Evolutionary conservation across 1,140 invertebrate genomes (phyloP).

Genomic region (Philaenus spumarius): DNA sequence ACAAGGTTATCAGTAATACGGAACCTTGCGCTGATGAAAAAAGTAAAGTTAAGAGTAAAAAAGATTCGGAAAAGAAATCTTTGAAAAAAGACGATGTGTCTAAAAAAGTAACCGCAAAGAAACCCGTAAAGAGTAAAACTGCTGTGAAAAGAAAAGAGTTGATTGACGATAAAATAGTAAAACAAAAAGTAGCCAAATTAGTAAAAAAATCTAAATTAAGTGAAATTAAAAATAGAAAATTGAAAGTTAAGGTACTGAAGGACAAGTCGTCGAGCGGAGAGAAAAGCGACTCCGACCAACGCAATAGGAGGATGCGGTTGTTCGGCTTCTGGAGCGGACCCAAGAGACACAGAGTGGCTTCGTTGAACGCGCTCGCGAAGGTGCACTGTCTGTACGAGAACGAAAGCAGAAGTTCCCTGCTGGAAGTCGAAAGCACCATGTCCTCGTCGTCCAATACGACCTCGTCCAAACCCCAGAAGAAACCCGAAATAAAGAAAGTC

Average conservation of each 20-base stretch:
- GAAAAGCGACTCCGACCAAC: slow-evolving; percentile 37
- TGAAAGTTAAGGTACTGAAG: slow-evolving; percentile 4
- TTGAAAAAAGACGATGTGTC: slow-evolving; percentile 3
- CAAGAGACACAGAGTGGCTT: slow-evolving; percentile 76
- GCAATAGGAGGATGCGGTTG: slow-evolving; percentile 44
- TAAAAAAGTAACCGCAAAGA: neutral
- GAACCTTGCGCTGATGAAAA: neutral
- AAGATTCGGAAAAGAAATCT: slow-evolving; percentile 14
- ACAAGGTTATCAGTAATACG: slow-evolving; percentile 5
- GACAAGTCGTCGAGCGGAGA: slow-evolving; percentile 26
- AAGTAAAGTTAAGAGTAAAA: neutral
- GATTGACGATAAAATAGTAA: slow-evolving; percentile 12
- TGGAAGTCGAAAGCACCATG: slow-evolving; percentile 21
- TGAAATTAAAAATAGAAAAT: slow-evolving; percentile 15
- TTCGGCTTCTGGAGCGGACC: slow-evolving; percentile 58
- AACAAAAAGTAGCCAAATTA: slow-evolving; percentile 11
- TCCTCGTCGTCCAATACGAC: neutral
- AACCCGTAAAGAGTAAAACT: neutral
- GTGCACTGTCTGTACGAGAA: slow-evolving; percentile 88
- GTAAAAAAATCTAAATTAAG: slow-evolving; percentile 22
- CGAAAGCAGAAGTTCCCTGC: slow-evolving; percentile 48
- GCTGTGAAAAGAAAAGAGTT: slow-evolving; percentile 15
- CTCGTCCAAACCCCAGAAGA: slow-evolving; percentile 1
- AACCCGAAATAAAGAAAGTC: slow-evolving; percentile 2
- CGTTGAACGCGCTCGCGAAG: slow-evolving; percentile 83